These are phyloP conservation scores for Psilopsiagon aurifrons DNA, from an alignment of 2,113 vertebrate species.

Conservation along the genomic window DNA sequence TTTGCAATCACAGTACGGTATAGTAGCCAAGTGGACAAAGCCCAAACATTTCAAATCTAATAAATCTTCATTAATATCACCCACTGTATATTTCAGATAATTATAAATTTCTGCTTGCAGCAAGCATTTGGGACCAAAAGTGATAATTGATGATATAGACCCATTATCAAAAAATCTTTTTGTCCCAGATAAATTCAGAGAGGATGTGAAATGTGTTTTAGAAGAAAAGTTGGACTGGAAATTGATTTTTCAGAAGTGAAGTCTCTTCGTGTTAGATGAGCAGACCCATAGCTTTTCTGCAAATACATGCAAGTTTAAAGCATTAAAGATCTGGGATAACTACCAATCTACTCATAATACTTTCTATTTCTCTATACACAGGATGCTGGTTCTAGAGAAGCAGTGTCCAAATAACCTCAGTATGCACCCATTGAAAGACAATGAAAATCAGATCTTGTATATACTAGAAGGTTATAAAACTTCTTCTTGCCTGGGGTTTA, in stretches of 20 bases:
- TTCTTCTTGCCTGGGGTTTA: neutral
- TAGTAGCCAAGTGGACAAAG: neutral
- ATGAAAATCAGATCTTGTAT: neutral
- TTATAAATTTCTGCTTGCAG: neutral
- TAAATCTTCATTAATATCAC: neutral
- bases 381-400: neutral
- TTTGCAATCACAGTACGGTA: neutral
- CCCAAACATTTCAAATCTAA: neutral
- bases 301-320: neutral
- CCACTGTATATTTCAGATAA: neutral
- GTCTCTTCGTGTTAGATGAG: neutral
- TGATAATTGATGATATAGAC: neutral
- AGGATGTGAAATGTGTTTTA: neutral
- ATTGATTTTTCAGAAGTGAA: neutral
- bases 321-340: neutral
- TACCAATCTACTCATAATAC: neutral
- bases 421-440: neutral
- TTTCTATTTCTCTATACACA: neutral
- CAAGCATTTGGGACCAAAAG: neutral
- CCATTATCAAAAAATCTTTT: neutral
- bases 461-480: neutral
- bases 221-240: neutral
- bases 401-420: neutral
- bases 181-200: neutral
- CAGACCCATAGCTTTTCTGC: neutral